Evolutionary conservation across 2,113 vertebrate genomes (phyloP), one percentile per base, ranked within the genome.

Genomic region (Bujurquina vittata): DNA sequence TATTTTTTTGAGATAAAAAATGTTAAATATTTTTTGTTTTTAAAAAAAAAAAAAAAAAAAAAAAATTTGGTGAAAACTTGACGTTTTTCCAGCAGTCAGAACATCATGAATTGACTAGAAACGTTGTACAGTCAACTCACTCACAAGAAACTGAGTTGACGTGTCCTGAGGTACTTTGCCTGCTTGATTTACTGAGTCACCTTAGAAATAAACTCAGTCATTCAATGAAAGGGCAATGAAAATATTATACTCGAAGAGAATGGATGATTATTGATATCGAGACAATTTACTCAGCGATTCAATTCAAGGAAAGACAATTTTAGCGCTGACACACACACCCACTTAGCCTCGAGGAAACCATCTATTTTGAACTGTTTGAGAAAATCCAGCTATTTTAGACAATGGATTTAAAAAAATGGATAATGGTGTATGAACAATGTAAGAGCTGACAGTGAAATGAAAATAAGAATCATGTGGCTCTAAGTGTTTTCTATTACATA

Each of bases 231-330:
- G 29, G 58, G 56, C 77, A 73, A 35, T 20, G 3, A 49, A 43
- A 55, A 59, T 15, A 60, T 0, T 43, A 0, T 6, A 33, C 4
- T 31, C 6, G 52, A 80, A 75, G 11, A 82, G 15, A 82, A 87
- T 2, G 1, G 56, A 75, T 20, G 52, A 33, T 22, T 77, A 67
- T 63, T 77, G 23, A 49, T 15, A 54, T 14, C 54, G 54, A 61
- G 59, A 75, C 14, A 7, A 74, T 69, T 90, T 87, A 84, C 89
- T 90, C 31, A 1, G 18, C 55, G 12, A 73, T 58, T 93, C 80
- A 87, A 90, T 93, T 85, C 52, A 87, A 89, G 90, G 83, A 90
- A 91, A 86, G 83, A 65, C 31, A 3, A 26, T 23, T 77, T 62
- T n/a, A 65, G 29, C 65, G 29, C 3, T 10, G 57, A 82, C 29